Conservation (phyloP, 2,113 vertebrate genomes). For the Nothobranchius furzeri region DNA sequence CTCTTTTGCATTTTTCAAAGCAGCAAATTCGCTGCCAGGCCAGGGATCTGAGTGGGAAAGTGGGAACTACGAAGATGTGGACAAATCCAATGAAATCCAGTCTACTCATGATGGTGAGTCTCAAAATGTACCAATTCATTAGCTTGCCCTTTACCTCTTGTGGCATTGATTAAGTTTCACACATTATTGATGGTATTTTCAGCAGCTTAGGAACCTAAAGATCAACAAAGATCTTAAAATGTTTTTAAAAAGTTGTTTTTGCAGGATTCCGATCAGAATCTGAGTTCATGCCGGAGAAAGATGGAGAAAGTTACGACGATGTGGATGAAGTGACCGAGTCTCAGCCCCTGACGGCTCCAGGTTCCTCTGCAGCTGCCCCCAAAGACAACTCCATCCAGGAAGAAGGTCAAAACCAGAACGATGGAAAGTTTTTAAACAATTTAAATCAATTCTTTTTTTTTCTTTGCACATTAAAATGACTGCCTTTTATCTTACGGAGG, state of each 20-base stretch:
- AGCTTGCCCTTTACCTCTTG: too few relatives aligned
- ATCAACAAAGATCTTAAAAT: too few relatives aligned
- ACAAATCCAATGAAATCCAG: constrained; percentile 24
- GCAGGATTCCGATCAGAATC: constrained; percentile 14
- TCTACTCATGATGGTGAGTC: constrained; percentile 29
- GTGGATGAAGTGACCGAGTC: constrained; percentile 24
- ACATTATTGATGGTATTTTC: too few relatives aligned
- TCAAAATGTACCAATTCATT: neutral
- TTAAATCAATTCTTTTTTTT: neutral
- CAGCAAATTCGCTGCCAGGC: constrained; percentile 16
- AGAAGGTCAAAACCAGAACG: neutral
- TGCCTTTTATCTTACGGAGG: neutral
- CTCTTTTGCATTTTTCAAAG: neutral
- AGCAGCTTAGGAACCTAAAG: too few relatives aligned
- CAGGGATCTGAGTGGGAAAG: constrained; percentile 37
- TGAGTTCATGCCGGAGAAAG: neutral
- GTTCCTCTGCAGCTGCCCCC: neutral
- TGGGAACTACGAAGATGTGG: constrained; percentile 53
- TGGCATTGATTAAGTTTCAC: too few relatives aligned
- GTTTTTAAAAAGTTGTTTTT: neutral
- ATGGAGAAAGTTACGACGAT: constrained; percentile 58
- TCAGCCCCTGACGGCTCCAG: neutral
- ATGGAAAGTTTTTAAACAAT: constrained; percentile 15
- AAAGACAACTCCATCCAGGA: neutral
- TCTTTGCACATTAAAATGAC: neutral